Evolutionary conservation across 1,140 invertebrate genomes (phyloP).

Genomic region (Phymorhynchus buccinoides): DNA sequence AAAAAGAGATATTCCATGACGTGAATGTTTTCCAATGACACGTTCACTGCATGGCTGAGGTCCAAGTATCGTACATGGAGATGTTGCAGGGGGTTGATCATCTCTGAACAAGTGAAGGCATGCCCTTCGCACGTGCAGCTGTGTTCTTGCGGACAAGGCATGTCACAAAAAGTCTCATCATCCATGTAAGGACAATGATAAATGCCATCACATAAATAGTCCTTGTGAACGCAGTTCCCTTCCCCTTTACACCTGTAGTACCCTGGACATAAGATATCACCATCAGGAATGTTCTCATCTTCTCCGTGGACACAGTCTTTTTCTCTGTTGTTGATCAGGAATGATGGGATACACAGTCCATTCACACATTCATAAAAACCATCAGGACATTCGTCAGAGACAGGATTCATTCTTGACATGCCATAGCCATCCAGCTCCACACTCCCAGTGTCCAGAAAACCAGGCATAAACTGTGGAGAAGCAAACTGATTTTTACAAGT

Average conservation of each 20-base stretch:
- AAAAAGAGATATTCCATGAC: conserved; percentile 33
- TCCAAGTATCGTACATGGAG: conserved; percentile 36
- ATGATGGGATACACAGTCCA: conserved; percentile 35
- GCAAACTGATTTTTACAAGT: not conserved
- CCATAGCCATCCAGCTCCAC: conserved; percentile 36
- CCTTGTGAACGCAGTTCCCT: conserved; percentile 31
- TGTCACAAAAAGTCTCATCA: conserved; percentile 38
- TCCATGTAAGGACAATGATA: conserved; percentile 43
- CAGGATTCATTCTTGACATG: conserved; percentile 20
- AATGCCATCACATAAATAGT: conserved; percentile 39
- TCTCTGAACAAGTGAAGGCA: conserved; percentile 30
- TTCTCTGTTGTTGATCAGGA: conserved; percentile 38
- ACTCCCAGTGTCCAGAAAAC: not conserved
- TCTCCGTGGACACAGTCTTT: conserved; percentile 38
- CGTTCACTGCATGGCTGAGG: not conserved
- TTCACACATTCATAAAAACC: conserved; percentile 18
- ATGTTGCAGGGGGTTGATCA: not conserved
- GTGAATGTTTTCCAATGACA: not conserved
- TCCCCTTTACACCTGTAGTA: conserved; percentile 34
- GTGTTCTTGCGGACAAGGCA: conserved; percentile 15
- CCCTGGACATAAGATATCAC: conserved; percentile 7
- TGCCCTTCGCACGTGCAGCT: conserved; percentile 36
- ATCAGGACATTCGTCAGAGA: not conserved
- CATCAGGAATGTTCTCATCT: conserved; percentile 25
- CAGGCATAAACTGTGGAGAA: not conserved